Conservation (phyloP, 2,888 invertebrate species). For the Cephus spinipes region DNA sequence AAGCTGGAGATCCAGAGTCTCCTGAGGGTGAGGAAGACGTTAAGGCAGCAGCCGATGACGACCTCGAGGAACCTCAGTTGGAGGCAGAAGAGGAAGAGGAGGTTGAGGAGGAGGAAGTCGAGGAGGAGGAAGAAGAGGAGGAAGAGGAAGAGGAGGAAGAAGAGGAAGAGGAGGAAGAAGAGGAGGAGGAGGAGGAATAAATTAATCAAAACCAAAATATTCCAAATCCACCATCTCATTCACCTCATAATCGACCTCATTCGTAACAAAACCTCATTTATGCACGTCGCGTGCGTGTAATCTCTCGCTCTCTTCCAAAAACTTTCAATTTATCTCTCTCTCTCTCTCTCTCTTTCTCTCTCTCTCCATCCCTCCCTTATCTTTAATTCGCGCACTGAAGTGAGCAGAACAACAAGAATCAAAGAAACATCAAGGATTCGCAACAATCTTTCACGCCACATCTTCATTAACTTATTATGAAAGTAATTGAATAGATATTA, state of each 20-base stretch:
- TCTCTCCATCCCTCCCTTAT: background rate
- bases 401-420: background rate
- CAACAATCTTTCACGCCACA: background rate
- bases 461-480: background rate
- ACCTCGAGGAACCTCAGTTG: slow-evolving; percentile 76
- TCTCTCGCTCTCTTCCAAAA: background rate
- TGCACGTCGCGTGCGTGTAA: background rate
- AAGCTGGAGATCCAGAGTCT: slow-evolving; percentile 87
- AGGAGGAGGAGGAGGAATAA: slow-evolving; percentile 52
- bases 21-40: slow-evolving; percentile 92
- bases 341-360: too few relatives aligned
- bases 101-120: slow-evolving; percentile 76
- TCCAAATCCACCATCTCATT: background rate
- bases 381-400: background rate
- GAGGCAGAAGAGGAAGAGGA: slow-evolving; percentile 80
- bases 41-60: slow-evolving; percentile 80
- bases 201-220: slow-evolving; percentile 7
- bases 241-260: background rate
- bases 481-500: background rate
- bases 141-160: slow-evolving; percentile 59
- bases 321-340: too few relatives aligned
- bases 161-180: slow-evolving; percentile 61
- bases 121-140: slow-evolving; percentile 60
- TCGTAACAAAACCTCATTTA: background rate
- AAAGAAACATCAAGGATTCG: background rate